phyloP scores from a whole-genome alignment of 1,140 invertebrate species.

The Aphis gossypii region DNA sequence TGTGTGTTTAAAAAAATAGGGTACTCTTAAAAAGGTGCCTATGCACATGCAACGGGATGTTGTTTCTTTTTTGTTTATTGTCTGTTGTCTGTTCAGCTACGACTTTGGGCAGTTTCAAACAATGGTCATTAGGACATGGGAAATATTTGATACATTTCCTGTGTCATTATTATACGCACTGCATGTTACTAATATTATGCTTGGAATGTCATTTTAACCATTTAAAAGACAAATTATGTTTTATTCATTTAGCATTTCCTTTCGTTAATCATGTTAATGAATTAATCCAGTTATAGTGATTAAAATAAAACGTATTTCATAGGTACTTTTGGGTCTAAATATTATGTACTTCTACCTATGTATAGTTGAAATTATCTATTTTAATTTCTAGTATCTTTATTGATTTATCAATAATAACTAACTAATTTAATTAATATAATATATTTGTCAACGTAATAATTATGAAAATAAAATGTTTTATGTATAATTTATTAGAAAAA shows the following conservation, averaged over 20 bases:
- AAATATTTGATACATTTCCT: conserved; percentile 36
- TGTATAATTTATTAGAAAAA: not conserved
- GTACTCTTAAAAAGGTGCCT: conserved; percentile 41
- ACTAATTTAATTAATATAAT: not conserved
- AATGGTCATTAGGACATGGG: conserved; percentile 50
- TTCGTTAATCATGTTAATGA: not conserved
- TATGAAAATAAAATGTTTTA: not conserved
- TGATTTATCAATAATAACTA: not conserved
- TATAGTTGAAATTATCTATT: not conserved
- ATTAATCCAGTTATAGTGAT: not conserved
- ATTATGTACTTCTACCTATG: not conserved
- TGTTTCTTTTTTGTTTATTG: conserved; percentile 40
- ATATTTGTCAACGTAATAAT: not conserved
- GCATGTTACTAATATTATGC: conserved; percentile 4
- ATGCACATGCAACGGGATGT: conserved; percentile 35
- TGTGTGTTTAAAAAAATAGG: conserved; percentile 33
- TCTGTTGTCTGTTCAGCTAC: not conserved
- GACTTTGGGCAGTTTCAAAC: conserved; percentile 43
- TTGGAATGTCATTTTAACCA: conserved; percentile 5
- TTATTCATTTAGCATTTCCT: not conserved
- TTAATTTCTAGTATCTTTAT: not conserved
- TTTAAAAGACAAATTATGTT: conserved; percentile 22
- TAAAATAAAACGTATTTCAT: not conserved
- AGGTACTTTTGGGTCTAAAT: not conserved
- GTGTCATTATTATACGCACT: conserved; percentile 16